Conservation (phyloP, 2,113 vertebrate species). For the Actenoides lindsayi region DNA sequence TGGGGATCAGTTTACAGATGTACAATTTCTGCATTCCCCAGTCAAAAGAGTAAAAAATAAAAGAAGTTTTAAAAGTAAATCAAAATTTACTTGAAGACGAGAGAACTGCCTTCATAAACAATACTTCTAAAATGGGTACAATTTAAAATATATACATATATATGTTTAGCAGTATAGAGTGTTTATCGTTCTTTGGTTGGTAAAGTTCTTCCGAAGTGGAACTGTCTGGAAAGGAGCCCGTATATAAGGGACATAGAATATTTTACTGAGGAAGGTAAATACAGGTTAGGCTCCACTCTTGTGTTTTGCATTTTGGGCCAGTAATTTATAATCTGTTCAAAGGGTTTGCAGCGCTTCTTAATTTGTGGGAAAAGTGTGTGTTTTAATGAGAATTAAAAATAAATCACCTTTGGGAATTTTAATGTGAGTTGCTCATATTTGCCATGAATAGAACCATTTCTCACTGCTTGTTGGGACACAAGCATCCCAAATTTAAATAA, state of each 20-base stretch:
- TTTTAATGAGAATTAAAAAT: conserved; percentile 24
- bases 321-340: background rate
- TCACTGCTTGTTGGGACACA: background rate
- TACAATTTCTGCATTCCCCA: conserved; percentile 45
- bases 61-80: conserved; percentile 65
- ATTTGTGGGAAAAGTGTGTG: background rate
- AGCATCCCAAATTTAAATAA: background rate
- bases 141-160: background rate
- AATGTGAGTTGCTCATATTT: background rate
- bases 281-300: background rate
- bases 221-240: background rate
- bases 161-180: background rate
- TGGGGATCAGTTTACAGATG: conserved; percentile 63
- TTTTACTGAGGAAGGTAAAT: background rate
- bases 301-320: background rate
- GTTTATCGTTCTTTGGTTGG: background rate
- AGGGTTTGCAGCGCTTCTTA: background rate
- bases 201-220: background rate
- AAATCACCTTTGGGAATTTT: background rate
- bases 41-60: conserved; percentile 32
- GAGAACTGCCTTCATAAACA: background rate
- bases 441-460: background rate
- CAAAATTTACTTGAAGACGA: conserved; percentile 37
- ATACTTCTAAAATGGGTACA: background rate
- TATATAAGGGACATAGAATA: background rate